Evolutionary conservation across 1,140 invertebrate species (phyloP), one percentile per base, ranked within the genome.

Genomic region (Philotrypesis tridentata): DNA sequence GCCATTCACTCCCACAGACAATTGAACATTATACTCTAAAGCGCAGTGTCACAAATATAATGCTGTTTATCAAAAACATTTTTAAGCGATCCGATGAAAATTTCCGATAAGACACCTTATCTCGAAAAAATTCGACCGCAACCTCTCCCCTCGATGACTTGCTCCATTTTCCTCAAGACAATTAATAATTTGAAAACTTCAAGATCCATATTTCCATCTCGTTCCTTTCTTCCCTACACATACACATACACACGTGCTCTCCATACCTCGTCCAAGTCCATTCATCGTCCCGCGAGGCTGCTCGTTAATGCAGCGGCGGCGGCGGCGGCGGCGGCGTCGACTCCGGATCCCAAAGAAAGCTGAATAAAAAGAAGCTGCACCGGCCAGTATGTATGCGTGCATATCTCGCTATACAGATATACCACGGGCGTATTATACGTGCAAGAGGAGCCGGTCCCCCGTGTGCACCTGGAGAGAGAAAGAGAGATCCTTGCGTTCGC

Each of bases 201-300:
- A n/a, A 55, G 48, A 55, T 55, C 5, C 48, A 55, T 21, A 55
- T 55, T 55, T 21, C 21, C 48, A 55, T 55, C 21, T 55, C 48
- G 48, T 55, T 55, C 48, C 48, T 55, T 55, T 55, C 48, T 55
- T 55, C 21, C 48, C 12, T 14, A 43, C 40, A 55, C 48, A 21
- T 17, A n/a, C 48, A 55, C 48, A 55, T 17, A 55, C 17, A 55
- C 7, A 8, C 21, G 17, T n/a, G 17, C 21, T 55, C 48, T 55
- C 48, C 21, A 55, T 55, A 21, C 48, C 68, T 31, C 65, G 40
- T 17, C 23, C 65, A 7, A 29, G 27, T 79, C 25, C 65, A 79
- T 79, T 79, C 76, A 79, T 79, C 76, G 27, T 70, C 37, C 8
- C 17, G 5, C 33, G n/a, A 67, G 63, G 33, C 37, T 43, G 61